Evolutionary conservation across 92 coral and sea anemone genomes (phyloP), one percentile per base, ranked within the genome.

Genomic region (Micromussa lordhowensis): DNA sequence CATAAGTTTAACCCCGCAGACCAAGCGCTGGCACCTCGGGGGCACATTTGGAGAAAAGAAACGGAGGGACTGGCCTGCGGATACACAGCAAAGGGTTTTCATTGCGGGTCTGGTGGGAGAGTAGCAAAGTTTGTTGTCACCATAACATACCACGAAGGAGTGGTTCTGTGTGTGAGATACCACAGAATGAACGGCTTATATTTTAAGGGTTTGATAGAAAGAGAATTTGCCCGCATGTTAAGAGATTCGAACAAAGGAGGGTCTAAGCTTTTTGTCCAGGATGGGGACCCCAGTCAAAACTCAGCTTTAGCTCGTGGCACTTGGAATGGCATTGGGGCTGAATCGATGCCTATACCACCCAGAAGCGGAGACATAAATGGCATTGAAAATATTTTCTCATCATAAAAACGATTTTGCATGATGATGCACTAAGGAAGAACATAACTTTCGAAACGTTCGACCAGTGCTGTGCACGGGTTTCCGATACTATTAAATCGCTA

Each of bases 91-190:
- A 74, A 54, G 57, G 81, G 71, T 75, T 85, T 55, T 16, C 74
- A 75, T 75, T 72, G 80, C 28, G 81, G 88, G 31, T 30, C 82
- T 3, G 74, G 88, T 44, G 88, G 74, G 38, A 24, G 88, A 58
- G 24, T 58, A 22, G 76, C 58, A 32, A 49, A 70, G 35, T 66
- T 82, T 22, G 54, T 72, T 28, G 88, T 82, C 32, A 69, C 73
- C 15, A 49, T 82, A 31, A 49, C n/a, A 22, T 70, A 88, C 79
- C 5, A 79, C 4, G 44, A 88, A 83, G 92, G 88, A 13, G 92
- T 83, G 7, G 22, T 74, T 34, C 69, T 66, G 28, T 74, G 87
- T 57, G 78, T 82, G 5, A 36, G 58, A 22, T 88, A 88, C 55
- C 68, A 88, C 24, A 82, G 21, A 51, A 30, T 88, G 66, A 36